These are phyloP conservation scores for Maccullochella peelii DNA, from an alignment of 2,113 vertebrate species.

Conservation along the genomic window DNA sequence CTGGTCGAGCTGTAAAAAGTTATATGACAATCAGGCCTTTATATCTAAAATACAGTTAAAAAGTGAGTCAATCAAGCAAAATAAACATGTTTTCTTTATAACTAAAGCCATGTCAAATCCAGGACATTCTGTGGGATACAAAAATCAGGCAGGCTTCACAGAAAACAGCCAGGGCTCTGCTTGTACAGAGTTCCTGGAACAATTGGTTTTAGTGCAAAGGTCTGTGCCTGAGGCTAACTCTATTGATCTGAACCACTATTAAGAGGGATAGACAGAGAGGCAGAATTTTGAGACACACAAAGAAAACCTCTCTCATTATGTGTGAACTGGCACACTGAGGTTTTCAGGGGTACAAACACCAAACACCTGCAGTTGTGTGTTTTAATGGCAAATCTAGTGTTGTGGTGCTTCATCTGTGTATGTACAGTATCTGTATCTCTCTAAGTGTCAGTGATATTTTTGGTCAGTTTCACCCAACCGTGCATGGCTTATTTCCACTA, in stretches of 20 bases:
- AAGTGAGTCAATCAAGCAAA: no score
- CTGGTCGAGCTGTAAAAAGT: no score
- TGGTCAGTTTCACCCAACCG: conserved; percentile 29
- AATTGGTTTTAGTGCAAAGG: conserved; percentile 77
- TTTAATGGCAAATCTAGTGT: conserved; percentile 9
- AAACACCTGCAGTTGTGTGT: conserved; percentile 6
- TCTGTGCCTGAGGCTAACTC: conserved; percentile 72
- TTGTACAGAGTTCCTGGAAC: conserved; percentile 70
- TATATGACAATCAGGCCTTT: no score
- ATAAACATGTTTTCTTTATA: conserved; percentile 45
- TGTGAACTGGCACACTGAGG: conserved; percentile 24
- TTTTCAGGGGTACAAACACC: conserved; percentile 31
- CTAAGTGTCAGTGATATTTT: conserved; percentile 49
- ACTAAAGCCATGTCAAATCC: conserved; percentile 53
- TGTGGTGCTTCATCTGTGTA: conserved; percentile 30
- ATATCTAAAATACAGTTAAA: no score
- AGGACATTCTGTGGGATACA: conserved; percentile 36
- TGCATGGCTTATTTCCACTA: conserved; percentile 23
- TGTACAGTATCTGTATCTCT: no score
- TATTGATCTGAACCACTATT: conserved; percentile 77
- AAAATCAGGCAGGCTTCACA: conserved; percentile 44
- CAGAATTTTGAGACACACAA: conserved; percentile 41
- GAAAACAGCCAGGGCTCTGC: conserved; percentile 51
- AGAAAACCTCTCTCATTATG: conserved; percentile 51
- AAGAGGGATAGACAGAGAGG: conserved; percentile 51